Evolutionary conservation across 2,797 vertebrate genomes (phyloP), one percentile per base, ranked within the genome.

Genomic region (Pseudomugil tenellus): DNA sequence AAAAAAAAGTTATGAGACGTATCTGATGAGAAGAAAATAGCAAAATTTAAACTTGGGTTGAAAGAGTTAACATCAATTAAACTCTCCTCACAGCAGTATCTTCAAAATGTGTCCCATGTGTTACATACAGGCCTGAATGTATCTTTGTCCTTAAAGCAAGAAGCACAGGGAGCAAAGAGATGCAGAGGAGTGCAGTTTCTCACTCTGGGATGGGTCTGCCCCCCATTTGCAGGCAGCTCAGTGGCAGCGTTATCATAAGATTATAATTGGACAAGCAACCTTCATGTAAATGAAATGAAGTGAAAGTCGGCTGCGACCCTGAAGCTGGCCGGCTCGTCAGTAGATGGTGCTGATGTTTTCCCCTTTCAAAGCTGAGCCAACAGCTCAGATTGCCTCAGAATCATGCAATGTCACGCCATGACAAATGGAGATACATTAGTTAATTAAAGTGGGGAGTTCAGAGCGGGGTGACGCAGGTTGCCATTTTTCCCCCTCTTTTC

Each of bases 311-410:
- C 43, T 29, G 79, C 53, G 80, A 74, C 73, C 72, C 67, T 73
- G 76, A 85, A 75, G 73, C 75, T 77, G 83, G 76, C 65, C 48
- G 56, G 73, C 85, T 68, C 52, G 91, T 95, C 96, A 96, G 95
- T 92, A 97, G 96, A 95, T 96, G 96, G 96, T 93, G 95, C 96
- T 96, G 94, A 96, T 94, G 95, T 93, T 93, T 93, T 85, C 89
- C 87, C 79, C 80, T 92, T 84, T 84, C 80, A 52, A 66, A 80
- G 75, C 69, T 41, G 83, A 81, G 90, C 89, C 93, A 94, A 91
- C 89, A 89, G 90, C 84, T 94, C 93, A 85, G 84, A 92, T 95
- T 93, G 93, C 91, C 85, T 95, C 93, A 93, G 94, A 96, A 95
- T 93, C 91, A 94, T 93, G 93, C 92, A 87, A 92, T 94, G 92